These are phyloP conservation scores for Kryptolebias marmoratus DNA, from an alignment of 2,113 vertebrate genomes.

Conservation along the genomic window DNA sequence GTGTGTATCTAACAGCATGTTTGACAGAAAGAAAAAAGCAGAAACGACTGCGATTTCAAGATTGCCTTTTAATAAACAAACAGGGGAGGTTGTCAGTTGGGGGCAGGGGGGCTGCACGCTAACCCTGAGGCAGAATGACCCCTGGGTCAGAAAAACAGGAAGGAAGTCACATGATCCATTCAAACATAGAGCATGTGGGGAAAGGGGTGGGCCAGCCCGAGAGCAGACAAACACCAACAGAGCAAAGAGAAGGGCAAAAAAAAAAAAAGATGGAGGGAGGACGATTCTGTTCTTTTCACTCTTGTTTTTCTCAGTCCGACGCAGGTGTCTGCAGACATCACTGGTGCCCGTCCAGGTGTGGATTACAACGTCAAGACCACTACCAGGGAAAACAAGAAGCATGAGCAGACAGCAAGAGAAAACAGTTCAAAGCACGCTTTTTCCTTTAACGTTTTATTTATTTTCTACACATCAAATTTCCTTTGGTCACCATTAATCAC, in stretches of 20 bases:
- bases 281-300: conserved; percentile 48
- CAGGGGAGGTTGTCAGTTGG: background rate
- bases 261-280: conserved; percentile 4
- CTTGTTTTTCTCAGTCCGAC: conserved; percentile 67
- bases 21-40: background rate
- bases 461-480: background rate
- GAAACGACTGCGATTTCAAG: conserved; percentile 44
- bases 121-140: conserved; percentile 61
- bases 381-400: conserved; percentile 41
- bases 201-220: conserved; percentile 1
- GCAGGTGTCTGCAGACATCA: conserved; percentile 66
- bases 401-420: background rate
- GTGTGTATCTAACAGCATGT: background rate
- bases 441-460: background rate
- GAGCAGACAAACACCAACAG: conserved; percentile 25
- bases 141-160: conserved; percentile 73
- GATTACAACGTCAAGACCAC: conserved; percentile 59
- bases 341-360: conserved; percentile 64
- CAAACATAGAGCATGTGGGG: conserved; percentile 6
- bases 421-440: background rate
- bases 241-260: conserved; percentile 17
- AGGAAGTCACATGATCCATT: conserved; percentile 72
- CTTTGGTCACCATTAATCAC: background rate
- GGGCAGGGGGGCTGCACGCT: background rate
- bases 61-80: conserved; percentile 61